Evolutionary conservation across 2,888 invertebrate species (phyloP).

Genomic region (Tinea trinotella): DNA sequence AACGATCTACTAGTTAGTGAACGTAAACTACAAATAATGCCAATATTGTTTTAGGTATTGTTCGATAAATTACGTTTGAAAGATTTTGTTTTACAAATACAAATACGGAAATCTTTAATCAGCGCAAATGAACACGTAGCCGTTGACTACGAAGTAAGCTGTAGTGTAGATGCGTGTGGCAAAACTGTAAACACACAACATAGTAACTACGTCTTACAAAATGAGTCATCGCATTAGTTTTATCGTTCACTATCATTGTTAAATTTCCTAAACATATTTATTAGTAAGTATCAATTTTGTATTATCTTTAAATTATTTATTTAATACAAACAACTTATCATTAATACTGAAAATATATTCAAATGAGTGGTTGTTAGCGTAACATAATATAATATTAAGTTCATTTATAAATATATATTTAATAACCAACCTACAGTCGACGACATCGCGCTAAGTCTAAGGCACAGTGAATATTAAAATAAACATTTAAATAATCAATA

Average conservation of each 20-base stretch:
- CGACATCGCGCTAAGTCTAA: not conserved
- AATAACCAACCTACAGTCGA: not conserved
- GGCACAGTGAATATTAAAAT: conserved; percentile 3
- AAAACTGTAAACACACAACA: no score
- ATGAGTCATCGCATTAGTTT: no score
- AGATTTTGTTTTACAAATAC: no score
- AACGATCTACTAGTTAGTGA: conserved; percentile 8
- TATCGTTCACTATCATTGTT: not conserved
- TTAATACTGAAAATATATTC: no score
- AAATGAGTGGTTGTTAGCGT: not conserved
- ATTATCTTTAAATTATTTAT: not conserved
- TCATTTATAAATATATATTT: not conserved
- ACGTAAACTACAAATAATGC: not conserved
- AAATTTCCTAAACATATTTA: not conserved
- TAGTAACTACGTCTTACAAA: no score
- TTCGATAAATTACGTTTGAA: no score
- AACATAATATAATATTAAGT: not conserved
- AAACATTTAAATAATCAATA: conserved; percentile 5
- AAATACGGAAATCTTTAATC: no score
- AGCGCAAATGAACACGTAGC: no score
- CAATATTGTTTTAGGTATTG: no score
- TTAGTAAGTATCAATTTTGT: not conserved
- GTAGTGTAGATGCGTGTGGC: no score
- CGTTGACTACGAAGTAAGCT: no score
- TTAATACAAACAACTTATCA: not conserved